Evolutionary conservation across 1,140 invertebrate genomes (phyloP), one percentile per base, ranked within the genome.

Genomic region (Eulimnadia texana): DNA sequence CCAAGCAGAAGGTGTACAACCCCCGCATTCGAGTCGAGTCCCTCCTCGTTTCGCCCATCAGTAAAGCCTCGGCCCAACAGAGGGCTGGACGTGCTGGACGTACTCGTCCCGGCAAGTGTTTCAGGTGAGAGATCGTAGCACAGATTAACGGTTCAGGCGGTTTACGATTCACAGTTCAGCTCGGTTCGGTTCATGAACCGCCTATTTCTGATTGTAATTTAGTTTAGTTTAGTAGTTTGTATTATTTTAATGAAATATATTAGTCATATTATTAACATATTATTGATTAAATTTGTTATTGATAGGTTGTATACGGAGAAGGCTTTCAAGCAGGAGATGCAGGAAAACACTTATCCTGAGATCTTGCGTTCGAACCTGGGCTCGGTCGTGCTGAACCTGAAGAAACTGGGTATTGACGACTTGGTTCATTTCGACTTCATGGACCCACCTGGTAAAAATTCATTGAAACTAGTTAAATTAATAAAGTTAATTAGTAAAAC

Each of bases 371-470:
- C 93, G 24, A 98, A 98, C 81, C 80, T 98, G 67, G 93, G 93
- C 24, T 90, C 93, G 62, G 95, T 99, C 64, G 96, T 99, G 51
- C 74, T 99, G 60, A 96, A 99, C 76, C 77, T 99, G 66, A 99
- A 99, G 73, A 99, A 99, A 77, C 80, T 99, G 42, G 97, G 97
- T 65, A 99, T 99, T 68, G 94, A 99, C 72, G 97, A 99, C 78
- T 77, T 99, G 67, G 96, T 99, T 33, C 96, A 99, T 74, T 99
- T 99, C 76, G 96, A 99, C 76, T 99, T 99, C 74, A 99, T 99
- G 96, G 96, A 99, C 78, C 96, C 96, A 19, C 96, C 96, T 23
- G 79, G 79, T 80, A 66, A n/a, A n/a, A n/a, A 42, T 42, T 42
- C 16, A 9, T 42, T 9, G 33, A n/a, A n/a, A n/a, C n/a, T n/a